Base-by-base conservation (phyloP, 2,113 vertebrate genomes). In the Mola mola region DNA sequence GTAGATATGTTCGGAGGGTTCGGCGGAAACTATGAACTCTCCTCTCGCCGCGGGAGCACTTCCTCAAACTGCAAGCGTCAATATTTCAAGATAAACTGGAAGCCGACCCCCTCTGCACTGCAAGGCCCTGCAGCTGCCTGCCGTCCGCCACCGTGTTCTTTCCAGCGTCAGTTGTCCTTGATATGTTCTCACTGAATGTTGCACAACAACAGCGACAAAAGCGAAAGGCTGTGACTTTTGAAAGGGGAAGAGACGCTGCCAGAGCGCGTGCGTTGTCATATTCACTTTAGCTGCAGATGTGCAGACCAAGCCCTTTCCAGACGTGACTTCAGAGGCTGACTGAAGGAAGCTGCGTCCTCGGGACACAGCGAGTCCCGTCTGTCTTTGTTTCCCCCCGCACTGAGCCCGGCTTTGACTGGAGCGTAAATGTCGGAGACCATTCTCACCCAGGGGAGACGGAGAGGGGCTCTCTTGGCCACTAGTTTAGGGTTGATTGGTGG, bases 401-500 rank as follows among this genome's bases (percentile, higher is more conserved):
- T 78, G 62, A 56, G 60, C 53, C 20, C 26, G 57, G 70, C 67
- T 67, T 72, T 72, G 57, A 70, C 74, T 50, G 49, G 60, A 49
- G 72, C 37, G 50, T 79, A 76, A 67, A 75, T 61, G 76, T 59
- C 73, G 66, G 73, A 70, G 62, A 67, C 65, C 29, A 9, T 6
- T 73, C 69, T 73, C 41, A 31, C 60, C 60, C 72, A n/a, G 47
- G 63, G 66, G 70, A 69, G 37, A 40, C 8, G 12, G n/a, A 16
- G 72, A 59, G 34, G 68, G 81, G 72, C 74, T 79, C 81, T 82
- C 64, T 86, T 85, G 85, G 82, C 83, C 69, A 71, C 78, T 70
- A 64, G 75, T 86, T 82, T 72, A 59, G 80, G 76, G 82, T 85
- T 83, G 88, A 87, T 89, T 82, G 84, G 85, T 88, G 75, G 79